Evolutionary conservation across 2,113 vertebrate species (phyloP).

Genomic region (Rhabdornis inornatus): DNA sequence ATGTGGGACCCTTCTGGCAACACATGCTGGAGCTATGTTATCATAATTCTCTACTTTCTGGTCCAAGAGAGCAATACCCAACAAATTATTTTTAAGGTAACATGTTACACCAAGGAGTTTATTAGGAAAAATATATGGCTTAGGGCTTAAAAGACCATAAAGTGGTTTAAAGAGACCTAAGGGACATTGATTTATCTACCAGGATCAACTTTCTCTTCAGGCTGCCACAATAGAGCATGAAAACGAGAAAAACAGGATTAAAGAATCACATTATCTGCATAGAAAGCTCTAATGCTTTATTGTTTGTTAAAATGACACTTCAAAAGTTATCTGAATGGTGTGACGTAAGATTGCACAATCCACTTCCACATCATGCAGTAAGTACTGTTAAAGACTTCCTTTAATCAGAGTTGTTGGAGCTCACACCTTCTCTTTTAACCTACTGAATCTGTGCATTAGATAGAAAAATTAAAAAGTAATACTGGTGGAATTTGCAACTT

Average conservation of each 20-base stretch:
- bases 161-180: slow-evolving; percentile 41
- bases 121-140: slow-evolving; percentile 48
- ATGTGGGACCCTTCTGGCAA: not conserved
- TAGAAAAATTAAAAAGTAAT: not conserved
- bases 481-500: not conserved
- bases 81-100: slow-evolving; percentile 44
- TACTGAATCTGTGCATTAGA: not conserved
- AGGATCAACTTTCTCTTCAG: slow-evolving; percentile 33
- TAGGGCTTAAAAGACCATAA: slow-evolving; percentile 36
- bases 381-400: not conserved
- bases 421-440: not conserved
- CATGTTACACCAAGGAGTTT: slow-evolving; percentile 30
- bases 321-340: not conserved
- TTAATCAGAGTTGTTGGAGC: not conserved
- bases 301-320: not conserved
- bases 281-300: not conserved
- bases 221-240: not conserved
- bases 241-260: slow-evolving; percentile 50
- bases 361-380: not conserved
- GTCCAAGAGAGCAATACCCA: not conserved
- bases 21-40: not conserved
- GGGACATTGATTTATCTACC: slow-evolving; percentile 48
- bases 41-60: not conserved
- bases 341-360: not conserved
- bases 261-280: slow-evolving; percentile 10